Percentiles rank a stretch among this genome's conserved stretches.
Evolutionary conservation across 2,888 invertebrate genomes (phyloP).

Genomic region (Deroplatys truncata): DNA sequence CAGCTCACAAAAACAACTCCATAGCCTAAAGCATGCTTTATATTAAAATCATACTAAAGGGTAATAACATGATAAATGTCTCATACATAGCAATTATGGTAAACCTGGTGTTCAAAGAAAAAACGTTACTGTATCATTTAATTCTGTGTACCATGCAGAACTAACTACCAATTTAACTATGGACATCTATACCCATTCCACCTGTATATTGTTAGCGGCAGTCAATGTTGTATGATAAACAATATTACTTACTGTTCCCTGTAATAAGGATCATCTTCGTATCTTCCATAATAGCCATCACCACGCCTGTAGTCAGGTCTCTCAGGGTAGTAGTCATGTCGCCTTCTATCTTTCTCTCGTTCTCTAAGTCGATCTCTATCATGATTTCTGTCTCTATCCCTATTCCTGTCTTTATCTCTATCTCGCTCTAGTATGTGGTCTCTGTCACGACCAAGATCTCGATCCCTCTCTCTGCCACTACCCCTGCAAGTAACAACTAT

Average conservation of each 20-base stretch:
- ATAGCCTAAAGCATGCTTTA: too few species aligned
- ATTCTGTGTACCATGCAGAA: too few species aligned
- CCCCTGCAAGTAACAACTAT: background rate
- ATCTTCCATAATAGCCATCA: conserved; percentile 40
- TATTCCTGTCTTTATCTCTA: conserved; percentile 35
- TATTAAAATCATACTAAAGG: too few species aligned
- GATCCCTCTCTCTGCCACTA: background rate
- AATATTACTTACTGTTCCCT: conserved; percentile 27
- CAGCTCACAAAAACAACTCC: too few species aligned
- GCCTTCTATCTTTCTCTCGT: conserved; percentile 37
- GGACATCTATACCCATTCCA: too few species aligned
- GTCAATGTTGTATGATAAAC: too few species aligned
- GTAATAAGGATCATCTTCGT: conserved; percentile 43
- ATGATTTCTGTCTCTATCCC: conserved; percentile 38
- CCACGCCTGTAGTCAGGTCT: conserved; percentile 37
- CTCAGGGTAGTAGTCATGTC: conserved; percentile 40
- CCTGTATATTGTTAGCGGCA: too few species aligned
- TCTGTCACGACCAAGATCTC: conserved; percentile 28
- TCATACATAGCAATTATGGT: too few species aligned
- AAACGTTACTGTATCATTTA: too few species aligned
- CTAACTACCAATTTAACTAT: too few species aligned
- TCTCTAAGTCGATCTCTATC: conserved; percentile 35
- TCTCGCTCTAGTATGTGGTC: conserved; percentile 38
- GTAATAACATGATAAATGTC: too few species aligned
- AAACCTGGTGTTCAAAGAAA: too few species aligned